Evolutionary conservation across 2,113 vertebrate genomes (phyloP), one percentile per base, ranked within the genome.

Genomic region (Psilopsiagon aurifrons): DNA sequence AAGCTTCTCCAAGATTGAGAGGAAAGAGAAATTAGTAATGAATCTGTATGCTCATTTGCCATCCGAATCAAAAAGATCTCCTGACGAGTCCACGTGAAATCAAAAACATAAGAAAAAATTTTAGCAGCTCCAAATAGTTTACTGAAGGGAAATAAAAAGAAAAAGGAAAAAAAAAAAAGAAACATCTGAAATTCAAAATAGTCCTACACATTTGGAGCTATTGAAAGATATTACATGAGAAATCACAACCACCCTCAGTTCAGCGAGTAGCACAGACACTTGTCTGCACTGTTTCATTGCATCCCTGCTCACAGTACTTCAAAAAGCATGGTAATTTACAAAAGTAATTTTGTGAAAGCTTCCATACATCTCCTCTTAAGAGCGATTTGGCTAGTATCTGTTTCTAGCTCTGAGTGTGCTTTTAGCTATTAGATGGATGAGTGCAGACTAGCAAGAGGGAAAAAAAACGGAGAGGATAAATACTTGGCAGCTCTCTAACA

Each of bases 351-450:
- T 82, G 90, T 96, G 88, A 96, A 97, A 95, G 85, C 81, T 78
- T 77, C 93, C 85, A 87, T 69, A 71, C 60, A 80, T 86, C 83
- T 71, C 82, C 78, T 90, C 41, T 60, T 92, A 94, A 93, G 92
- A 95, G 88, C 88, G 94, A 95, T 97, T 96, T 97, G 95, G 83
- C 86, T 75, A 78, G 70, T 95, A 86, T 92, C 86, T 95, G 35
- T 75, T 88, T 77, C 88, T 97, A 91, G 79, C 77, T 67, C 83
- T 52, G 85, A 93, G 90, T 39, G 35, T 29, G 83, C 90, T 97
- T 96, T 97, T 91, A 95, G 89, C 52, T 88, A 96, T 92, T 90
- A 95, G 93, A 94, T 92, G 86, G 94, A 96, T 97, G 86, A 95
- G 62, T 93, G 86, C 63, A 87, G 88, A 78, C 83, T 78, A 87